Base-by-base conservation (phyloP, 1,140 invertebrate species). In the Diachasma alloeum region DNA sequence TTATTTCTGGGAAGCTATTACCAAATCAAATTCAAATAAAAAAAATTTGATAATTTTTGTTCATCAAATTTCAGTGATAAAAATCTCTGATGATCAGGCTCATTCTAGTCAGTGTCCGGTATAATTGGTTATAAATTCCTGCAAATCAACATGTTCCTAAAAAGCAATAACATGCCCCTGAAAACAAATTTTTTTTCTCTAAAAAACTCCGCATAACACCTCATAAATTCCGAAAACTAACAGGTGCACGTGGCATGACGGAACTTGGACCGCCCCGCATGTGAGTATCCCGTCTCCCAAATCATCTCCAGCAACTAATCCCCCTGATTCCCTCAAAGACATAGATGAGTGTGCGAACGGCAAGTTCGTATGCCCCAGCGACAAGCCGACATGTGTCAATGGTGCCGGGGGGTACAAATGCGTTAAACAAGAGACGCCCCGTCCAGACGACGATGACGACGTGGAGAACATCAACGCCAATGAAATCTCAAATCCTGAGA, bases 291-390 rank as follows among this genome's bases (percentile, higher is more conserved):
- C 19, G 15, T 70, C 36, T 17, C 17, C 26, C 3, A 68, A 39
- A 4, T 31, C 31, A 6, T 31, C 31, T 31, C 31, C 31, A 68
- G 36, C 44, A 46, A 19, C 42, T 39, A 46, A 72, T 68, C 1
- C 39, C 67, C 11, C 63, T 77, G 24, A 76, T 75, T 48, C 76
- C 59, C 36, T 19, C 84, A 56, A 83, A 93, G 93, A 94, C 84
- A 85, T 93, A 2, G 87, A 94, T 75, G 93, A 94, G 81, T 94
- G 93, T 81, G 36, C 56, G 1, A 0, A 83, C 87, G 53, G 72
- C n/a, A 10, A 81, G 84, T 76, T 78, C 79, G 39, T 87, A 1
- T 42, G 86, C 72, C 77, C 74, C 39, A 83, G 87, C 9, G 81
- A 81, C 9, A 84, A 84, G 53, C 86, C 90, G 37, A 66, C 81